These are phyloP conservation scores for Brachyptera risi DNA, from an alignment of 2,888 invertebrate genomes.

Conservation along the genomic window DNA sequence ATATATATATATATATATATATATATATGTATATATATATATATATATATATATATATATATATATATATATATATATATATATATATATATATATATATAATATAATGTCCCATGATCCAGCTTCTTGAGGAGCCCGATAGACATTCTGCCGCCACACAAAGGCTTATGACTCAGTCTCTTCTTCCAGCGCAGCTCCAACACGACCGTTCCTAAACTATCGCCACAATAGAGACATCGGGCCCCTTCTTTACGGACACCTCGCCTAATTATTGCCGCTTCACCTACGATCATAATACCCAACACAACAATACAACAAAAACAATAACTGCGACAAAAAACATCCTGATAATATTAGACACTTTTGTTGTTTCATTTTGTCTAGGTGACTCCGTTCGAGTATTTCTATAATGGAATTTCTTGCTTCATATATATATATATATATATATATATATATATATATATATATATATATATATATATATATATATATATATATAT, in stretches of 20 bases:
- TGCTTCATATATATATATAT: neutral
- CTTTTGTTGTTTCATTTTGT: neutral
- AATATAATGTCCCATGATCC: too few relatives aligned
- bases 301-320: slow-evolving; percentile 9
- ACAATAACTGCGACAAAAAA: slow-evolving; percentile 17
- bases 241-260: slow-evolving; percentile 1
- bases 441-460: too few relatives aligned
- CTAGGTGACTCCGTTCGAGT: too few relatives aligned
- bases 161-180: neutral
- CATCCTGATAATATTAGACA: neutral
- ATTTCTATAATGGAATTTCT: slow-evolving; percentile 16
- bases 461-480: too few relatives aligned
- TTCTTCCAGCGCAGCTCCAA: neutral
- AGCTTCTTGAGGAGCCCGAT: too few relatives aligned
- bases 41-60: too few relatives aligned
- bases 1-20: too few relatives aligned
- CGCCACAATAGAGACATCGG: slow-evolving; percentile 14
- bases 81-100: too few relatives aligned
- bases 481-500: too few relatives aligned
- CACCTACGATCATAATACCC: neutral
- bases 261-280: slow-evolving; percentile 15
- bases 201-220: neutral
- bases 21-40: too few relatives aligned
- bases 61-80: too few relatives aligned
- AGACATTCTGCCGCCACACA: neutral